These are phyloP conservation scores for Thamnophis sirtalis DNA, from an alignment of 2,113 vertebrate genomes.

Conservation along the genomic window DNA sequence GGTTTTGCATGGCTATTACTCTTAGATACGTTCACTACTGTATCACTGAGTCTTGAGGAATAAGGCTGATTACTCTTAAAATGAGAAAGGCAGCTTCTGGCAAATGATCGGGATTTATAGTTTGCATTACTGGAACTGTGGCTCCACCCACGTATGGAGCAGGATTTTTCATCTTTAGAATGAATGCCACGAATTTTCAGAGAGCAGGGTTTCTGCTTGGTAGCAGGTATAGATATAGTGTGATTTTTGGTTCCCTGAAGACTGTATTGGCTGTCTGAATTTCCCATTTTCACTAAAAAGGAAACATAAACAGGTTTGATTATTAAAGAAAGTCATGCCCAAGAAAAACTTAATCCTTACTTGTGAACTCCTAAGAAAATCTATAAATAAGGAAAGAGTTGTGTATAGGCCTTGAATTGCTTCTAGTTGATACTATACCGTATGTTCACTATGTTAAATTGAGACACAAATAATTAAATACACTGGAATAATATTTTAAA, in stretches of 20 bases:
- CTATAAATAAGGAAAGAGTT: constrained; percentile 27
- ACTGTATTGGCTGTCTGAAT: constrained; percentile 97
- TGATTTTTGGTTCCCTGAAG: constrained; percentile 82
- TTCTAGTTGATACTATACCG: constrained; percentile 42
- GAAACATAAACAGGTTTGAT: constrained; percentile 54
- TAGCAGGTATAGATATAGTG: constrained; percentile 65
- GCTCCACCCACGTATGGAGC: constrained; percentile 78
- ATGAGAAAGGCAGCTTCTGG: constrained; percentile 85
- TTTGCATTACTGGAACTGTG: constrained; percentile 63
- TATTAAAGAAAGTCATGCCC: constrained; percentile 18
- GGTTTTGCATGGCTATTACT: constrained; percentile 62
- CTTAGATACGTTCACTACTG: constrained; percentile 73
- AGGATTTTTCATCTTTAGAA: constrained; percentile 77
- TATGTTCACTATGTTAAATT: constrained; percentile 33
- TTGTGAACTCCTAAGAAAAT: neutral
- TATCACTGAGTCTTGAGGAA: constrained; percentile 74
- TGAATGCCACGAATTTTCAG: constrained; percentile 78
- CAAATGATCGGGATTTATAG: constrained; percentile 81
- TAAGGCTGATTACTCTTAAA: constrained; percentile 82
- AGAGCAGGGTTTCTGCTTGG: constrained; percentile 84
- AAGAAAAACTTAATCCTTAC: constrained; percentile 25
- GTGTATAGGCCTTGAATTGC: constrained; percentile 26
- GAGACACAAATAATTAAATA: neutral
- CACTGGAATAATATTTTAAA: neutral
- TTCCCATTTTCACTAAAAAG: constrained; percentile 84